Evolutionary conservation across 2,888 invertebrate genomes (phyloP), one percentile per base, ranked within the genome.

Genomic region (Drosophila melanocephala): DNA sequence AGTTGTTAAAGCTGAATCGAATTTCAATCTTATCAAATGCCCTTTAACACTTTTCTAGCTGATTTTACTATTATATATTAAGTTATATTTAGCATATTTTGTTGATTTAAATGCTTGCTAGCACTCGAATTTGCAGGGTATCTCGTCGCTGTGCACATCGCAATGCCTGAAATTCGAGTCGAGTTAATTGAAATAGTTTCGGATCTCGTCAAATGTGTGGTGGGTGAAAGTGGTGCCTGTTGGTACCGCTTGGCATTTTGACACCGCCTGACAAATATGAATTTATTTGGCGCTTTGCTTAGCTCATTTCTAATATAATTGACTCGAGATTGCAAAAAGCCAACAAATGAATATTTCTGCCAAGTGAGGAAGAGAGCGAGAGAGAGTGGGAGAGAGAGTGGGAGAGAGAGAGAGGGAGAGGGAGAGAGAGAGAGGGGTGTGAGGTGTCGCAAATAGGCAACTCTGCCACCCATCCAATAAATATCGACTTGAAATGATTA

Each of bases 181-280:
- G 77, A 39, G 14, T 42, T 73, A 77, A 77, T 77, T 77, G 72
- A 77, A 73, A 77, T 73, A 72, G 68, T 72, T 77, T 73, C 28
- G 68, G 47, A 57, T 73, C 42, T 76, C 58, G 52, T 37, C 30
- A 10, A 30, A 53, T 52, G 39, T 57, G 57, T 19, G 28, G 39
- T 57, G 57, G 28, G 39, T 57, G 30, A 39, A 39, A 56, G 58
- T 56, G 79, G 72, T 61, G 73, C 66, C 68, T 32, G 57, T 53
- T 67, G 61, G 85, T 87, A 84, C 85, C 85, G 87, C 58, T 68
- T 64, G 53, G 83, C 73, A 84, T 77, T 89, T 70, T 89, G 89
- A 77, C 79, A 72, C 87, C 82, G 79, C 61, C 70, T 62, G 76
- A 70, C 83, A 72, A 81, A 86, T 81, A 81, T 81, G 81, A 70